Evolutionary conservation across 2,797 vertebrate species (phyloP), one percentile per base, ranked within the genome.

Genomic region (Ibycter americanus): DNA sequence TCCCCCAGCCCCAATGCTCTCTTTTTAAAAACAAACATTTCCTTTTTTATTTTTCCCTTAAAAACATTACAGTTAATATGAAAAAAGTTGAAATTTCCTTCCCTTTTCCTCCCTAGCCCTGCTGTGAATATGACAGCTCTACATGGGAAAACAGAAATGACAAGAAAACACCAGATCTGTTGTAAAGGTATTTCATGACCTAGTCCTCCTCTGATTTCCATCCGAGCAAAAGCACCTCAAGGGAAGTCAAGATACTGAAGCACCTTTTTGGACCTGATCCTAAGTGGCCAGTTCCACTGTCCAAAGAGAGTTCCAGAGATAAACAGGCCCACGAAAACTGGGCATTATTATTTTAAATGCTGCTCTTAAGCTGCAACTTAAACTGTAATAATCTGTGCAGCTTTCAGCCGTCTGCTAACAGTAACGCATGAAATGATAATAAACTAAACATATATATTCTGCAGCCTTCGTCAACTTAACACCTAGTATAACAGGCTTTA

Each of bases 201-300:
- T 56, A 87, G 49, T 40, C 76, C 81, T 70, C 13, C 63, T 85
- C 32, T 61, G 54, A 92, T 84, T 93, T 90, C 86, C 63, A 88
- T 72, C 81, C 46, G 46, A 87, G 66, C 12, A 26, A 32, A 90
- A 74, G 66, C 49, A 95, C 80, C 70, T 88, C 56, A 54, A 78
- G 66, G 22, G 66, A 88, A 92, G 95, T 89, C 61, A 94, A 94
- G 79, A 94, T 62, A 86, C 79, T 78, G 81, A 95, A 96, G 96
- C 93, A 95, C 84, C 68, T 95, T 96, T 93, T 62, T 97, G 96
- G 96, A 95, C 88, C 68, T 51, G 81, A 91, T 95, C 93, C 92
- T 95, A 96, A 96, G 96, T 92, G 86, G 86, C 61, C 81, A 87
- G 88, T 90, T 89, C 79, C 71, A 90, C 70, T 38, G 78, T 17